Percentiles rank a stretch among this genome's conserved stretches.
These are phyloP conservation scores for Dasypogon diadema DNA, from an alignment of 2,888 invertebrate genomes.

Conservation along the genomic window DNA sequence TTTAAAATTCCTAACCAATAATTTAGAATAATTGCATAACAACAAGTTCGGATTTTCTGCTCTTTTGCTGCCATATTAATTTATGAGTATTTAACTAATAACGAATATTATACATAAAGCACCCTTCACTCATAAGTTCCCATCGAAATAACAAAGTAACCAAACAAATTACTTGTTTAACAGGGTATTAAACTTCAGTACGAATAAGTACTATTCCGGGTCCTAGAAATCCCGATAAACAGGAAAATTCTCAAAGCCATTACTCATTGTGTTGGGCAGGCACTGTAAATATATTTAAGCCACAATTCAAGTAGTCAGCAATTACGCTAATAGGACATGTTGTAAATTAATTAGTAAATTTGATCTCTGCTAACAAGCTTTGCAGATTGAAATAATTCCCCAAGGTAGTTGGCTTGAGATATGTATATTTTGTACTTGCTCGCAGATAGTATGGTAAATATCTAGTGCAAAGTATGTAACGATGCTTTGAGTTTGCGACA, in stretches of 20 bases:
- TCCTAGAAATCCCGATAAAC: background rate
- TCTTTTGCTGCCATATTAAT: no score
- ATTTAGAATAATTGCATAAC: no score
- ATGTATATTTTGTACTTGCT: background rate
- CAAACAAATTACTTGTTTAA: no score
- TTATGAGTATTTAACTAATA: no score
- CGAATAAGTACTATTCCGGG: no score
- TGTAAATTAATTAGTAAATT: slow-evolving; percentile 53
- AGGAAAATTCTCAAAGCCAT: slow-evolving; percentile 24
- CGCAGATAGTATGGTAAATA: background rate
- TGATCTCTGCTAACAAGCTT: slow-evolving; percentile 19
- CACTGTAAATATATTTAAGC: slow-evolving; percentile 7
- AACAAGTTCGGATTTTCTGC: no score
- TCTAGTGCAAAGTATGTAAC: background rate
- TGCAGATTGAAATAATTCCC: slow-evolving; percentile 43
- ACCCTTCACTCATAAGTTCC: no score
- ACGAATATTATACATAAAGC: no score
- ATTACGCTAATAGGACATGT: slow-evolving; percentile 52
- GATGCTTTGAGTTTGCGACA: slow-evolving; percentile 1
- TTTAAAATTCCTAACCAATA: no score
- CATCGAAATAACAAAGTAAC: no score
- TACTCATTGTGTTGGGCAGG: slow-evolving; percentile 10
- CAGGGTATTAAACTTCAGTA: no score
- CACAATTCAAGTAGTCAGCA: slow-evolving; percentile 52
- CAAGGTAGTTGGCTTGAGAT: slow-evolving; percentile 38